Base-by-base conservation (phyloP, 2,888 invertebrate species). In the Sturmia bella region DNA sequence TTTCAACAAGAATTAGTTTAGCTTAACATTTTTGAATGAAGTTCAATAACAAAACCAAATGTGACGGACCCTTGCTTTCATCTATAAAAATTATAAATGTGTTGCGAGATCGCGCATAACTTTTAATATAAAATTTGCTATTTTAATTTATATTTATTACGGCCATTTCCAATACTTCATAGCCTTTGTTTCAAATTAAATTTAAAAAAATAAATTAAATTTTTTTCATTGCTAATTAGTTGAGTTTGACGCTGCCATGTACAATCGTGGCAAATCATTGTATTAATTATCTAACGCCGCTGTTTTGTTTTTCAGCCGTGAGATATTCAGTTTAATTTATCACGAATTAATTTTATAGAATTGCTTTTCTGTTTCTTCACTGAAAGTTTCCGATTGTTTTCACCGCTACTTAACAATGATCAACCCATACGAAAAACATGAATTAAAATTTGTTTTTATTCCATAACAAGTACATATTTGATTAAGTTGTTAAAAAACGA, bases 281-380 rank as follows among this genome's bases (percentile, higher is more conserved):
- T 48, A 69, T 48, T 21, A 57, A 70, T 57, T 48, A 59, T 11
- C 17, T 59, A 59, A 39, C 11, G 48, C 17, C 41, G 41, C 19
- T 63, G 48, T 66, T 59, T 80, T 73, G 41, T 63, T 73, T 73
- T 56, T 54, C 45, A 52, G 48, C 79, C 63, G 73, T 79, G 79
- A 73, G 66, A 68, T 52, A 68, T 48, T 48, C 24, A 27, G 61
- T 68, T 39, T 73, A 43, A 63, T 79, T 39, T 74, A 74, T 74
- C 68, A 69, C 69, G 63, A 80, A 63, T 15, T 59, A 27, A 56
- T 77, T 63, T 63, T 70, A 11, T 70, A 39, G 24, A 52, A 27
- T 69, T 32, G 19, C 50, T 64, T 37, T 61, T 73, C n/a, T n/a
- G n/a, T n/a, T 61, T 80, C 74, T 56, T 24, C 56, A 41, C 39